Evolutionary conservation across 2,888 invertebrate species (phyloP).

Genomic region (Phalangium opilio): DNA sequence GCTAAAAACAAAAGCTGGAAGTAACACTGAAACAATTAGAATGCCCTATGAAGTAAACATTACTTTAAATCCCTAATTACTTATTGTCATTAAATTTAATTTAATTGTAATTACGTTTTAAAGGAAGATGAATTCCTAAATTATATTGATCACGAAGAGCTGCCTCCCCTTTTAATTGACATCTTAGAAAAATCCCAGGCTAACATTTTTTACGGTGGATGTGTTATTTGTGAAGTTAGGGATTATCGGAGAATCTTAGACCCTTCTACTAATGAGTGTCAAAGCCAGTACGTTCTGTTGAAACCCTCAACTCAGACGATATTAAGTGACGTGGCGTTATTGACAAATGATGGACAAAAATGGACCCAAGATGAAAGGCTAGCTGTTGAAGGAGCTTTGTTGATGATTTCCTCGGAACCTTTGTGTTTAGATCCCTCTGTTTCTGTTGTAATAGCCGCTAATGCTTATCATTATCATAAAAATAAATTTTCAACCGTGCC

Average conservation of each 20-base stretch:
- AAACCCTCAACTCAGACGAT: conserved; percentile 30
- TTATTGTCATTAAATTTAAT: too few species aligned
- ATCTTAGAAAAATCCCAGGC: conserved; percentile 46
- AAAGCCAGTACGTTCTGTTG: conserved; percentile 28
- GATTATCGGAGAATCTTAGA: conserved; percentile 28
- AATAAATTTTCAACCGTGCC: conserved; percentile 4
- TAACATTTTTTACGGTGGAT: conserved; percentile 28
- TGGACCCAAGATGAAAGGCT: conserved; percentile 62
- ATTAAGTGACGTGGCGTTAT: conserved; percentile 10
- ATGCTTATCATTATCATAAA: conserved; percentile 47
- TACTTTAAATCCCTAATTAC: not conserved
- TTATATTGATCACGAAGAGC: conserved; percentile 76
- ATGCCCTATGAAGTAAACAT: conserved; percentile 53
- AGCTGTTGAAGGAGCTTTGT: conserved; percentile 64
- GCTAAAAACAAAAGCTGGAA: conserved; percentile 31
- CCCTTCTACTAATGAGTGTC: conserved; percentile 22
- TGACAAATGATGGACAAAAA: conserved; percentile 37
- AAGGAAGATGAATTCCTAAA: conserved; percentile 60
- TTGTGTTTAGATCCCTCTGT: conserved; percentile 79
- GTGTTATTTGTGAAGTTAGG: conserved; percentile 32
- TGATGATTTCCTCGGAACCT: conserved; percentile 69
- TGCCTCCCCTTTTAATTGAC: conserved; percentile 73
- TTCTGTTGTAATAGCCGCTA: conserved; percentile 56
- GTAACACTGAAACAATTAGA: conserved; percentile 23
- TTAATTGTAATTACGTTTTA: too few species aligned